phyloP scores from a whole-genome alignment of 2,113 vertebrate genomes.

The Mesembrinibis cayennensis region DNA sequence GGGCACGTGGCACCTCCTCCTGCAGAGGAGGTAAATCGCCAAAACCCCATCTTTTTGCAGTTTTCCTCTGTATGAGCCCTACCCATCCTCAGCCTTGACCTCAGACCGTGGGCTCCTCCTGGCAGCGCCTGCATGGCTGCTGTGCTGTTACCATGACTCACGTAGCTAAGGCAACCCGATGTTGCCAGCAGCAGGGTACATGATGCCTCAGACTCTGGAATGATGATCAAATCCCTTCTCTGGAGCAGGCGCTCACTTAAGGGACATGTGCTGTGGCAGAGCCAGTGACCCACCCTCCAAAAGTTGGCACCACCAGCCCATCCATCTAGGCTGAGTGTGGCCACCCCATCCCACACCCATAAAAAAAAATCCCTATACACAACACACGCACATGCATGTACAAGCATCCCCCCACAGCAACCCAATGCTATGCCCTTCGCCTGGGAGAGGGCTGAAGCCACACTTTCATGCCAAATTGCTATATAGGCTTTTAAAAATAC shows the following conservation, averaged over 20 bases:
- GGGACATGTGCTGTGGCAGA: not conserved
- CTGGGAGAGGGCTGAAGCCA: not conserved
- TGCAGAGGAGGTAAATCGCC: not conserved
- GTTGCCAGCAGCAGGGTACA: not conserved
- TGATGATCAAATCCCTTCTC: not conserved
- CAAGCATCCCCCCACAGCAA: rapidly evolving
- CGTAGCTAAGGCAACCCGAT: slow-evolving; percentile 12
- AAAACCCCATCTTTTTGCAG: rapidly evolving
- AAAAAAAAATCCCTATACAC: not conserved
- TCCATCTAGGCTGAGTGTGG: rapidly evolving
- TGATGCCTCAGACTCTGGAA: not conserved
- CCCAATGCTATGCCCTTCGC: not conserved
- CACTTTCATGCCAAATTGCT: not conserved
- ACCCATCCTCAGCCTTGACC: not conserved
- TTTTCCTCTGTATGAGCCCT: not conserved
- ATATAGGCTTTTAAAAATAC: not conserved
- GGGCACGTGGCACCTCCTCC: not conserved
- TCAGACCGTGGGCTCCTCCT: not conserved
- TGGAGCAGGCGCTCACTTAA: not conserved
- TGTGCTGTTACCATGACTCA: slow-evolving; percentile 14
- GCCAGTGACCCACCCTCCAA: not conserved
- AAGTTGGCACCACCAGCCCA: not conserved
- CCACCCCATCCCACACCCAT: not conserved
- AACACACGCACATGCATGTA: too few relatives aligned
- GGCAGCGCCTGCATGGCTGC: not conserved